Base-by-base conservation (phyloP, 2,888 invertebrate genomes). In the Drosophila vallismaia region DNA sequence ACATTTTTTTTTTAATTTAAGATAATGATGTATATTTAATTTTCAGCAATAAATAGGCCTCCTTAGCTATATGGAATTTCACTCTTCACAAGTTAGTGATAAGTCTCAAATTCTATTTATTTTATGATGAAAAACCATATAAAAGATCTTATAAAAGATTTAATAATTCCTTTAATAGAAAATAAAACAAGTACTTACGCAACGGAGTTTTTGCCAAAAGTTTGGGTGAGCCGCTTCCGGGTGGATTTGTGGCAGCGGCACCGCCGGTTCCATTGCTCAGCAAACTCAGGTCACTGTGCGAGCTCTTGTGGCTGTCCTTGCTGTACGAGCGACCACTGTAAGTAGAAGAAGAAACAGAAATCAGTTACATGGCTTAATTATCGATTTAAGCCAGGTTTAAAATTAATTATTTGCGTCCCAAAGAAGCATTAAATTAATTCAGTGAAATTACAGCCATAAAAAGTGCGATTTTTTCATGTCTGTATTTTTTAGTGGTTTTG, bases 201-300 rank as follows among this genome's bases (percentile, higher is more conserved):
- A 92, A 57, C 70, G 90, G 89, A 87, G 86, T 93, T 93, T 90
- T 94, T 92, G 86, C 92, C 92, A 70, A 93, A 85, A 86, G 64
- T 77, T 90, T 91, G 1, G 90, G 89, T 59, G 89, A 91, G 53
- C 79, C 86, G 67, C 74, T 51, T 50, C 78, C 78, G 67, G 53
- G 66, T 36, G 36, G 52, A 36, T 56, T 46, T n/a, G 56, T 1
- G 29, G n/a, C 19, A 57, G 54, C 38, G 10, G 31, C 58, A 10
- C 52, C 55, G 48, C 69, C 68, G 52, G 62, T 76, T 66, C 81
- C 84, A 72, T 93, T 93, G 7, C 75, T 75, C 58, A 79, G 92
- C 87, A 93, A 92, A 88, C 93, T 93, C 85, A 95, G 92, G 91
- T 95, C 95, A 86, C 95, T 95, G 90, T 95, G 93, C 0, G 95